Base-by-base conservation (phyloP, 1,140 invertebrate genomes). In the Oreohelix idahoensis region DNA sequence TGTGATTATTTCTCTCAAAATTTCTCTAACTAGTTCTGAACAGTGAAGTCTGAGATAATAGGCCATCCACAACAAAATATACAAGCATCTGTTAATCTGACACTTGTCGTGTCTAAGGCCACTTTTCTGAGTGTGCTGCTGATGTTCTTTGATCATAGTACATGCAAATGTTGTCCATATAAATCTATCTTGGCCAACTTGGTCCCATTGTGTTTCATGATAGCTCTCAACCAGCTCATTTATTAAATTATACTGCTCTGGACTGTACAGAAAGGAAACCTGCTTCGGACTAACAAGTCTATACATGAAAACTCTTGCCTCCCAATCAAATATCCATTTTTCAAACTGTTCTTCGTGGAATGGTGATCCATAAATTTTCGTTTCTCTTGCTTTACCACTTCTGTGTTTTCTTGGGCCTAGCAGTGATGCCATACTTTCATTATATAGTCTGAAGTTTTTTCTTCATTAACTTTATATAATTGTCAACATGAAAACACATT, bases 1-100 rank as follows among this genome's bases (percentile, higher is more conserved):
- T 8, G 38, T 32, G 23, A 74, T 74, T 8, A 74, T 74, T 38
- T 74, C 32, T 74, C 71, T 36, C 71, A 74, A 42, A 36, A 74
- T 38, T 11, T 74, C 71, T 39, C 35, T 5, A 38, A 74, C 71
- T 74, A 38, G 26, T 74, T 36, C 38, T 74, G 38, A 36, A 26
- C 38, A 11, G 35, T 4, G 11, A 36, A 74, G 35, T 38, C 35
- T 35, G 23, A 74, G 38, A 39, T 74, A 42, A 42, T 36, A 74
- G 38, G 11, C 35, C 5, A 36, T 39, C 4, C 4, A 5, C 35
- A 74, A 74, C 38, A 74, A n/a, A 8, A 74, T 17, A 74, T 38
- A 74, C 11, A 74, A n/a, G 26, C 71, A 74, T 38, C 23, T 36
- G 32, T 74, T 35, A 11, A 74, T 74, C 11, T 36, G 38, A 11